phyloP scores from a whole-genome alignment of 1,140 invertebrate genomes.

The Pygmarrhopalites habei region DNA sequence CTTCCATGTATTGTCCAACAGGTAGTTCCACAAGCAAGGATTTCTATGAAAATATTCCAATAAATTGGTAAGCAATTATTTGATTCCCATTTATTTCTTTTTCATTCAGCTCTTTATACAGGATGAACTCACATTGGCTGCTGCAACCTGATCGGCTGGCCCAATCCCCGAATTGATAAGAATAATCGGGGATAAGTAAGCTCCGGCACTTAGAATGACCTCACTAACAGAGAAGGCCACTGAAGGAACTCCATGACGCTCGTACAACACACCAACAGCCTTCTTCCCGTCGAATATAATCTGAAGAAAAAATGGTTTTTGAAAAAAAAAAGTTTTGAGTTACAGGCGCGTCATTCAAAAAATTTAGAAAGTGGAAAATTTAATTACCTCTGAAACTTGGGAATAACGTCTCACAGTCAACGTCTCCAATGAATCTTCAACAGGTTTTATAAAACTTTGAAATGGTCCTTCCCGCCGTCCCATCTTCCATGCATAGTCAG shows the following conservation, averaged over 20 bases:
- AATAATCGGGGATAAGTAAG: slow-evolving; percentile 66
- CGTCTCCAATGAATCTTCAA: slow-evolving; percentile 11
- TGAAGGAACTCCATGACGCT: slow-evolving; percentile 48
- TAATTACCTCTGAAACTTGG: slow-evolving; percentile 23
- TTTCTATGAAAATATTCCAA: slow-evolving; percentile 13
- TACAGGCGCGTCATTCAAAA: neutral
- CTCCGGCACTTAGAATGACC: slow-evolving; percentile 66
- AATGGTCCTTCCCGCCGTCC: neutral
- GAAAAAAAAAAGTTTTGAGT: neutral
- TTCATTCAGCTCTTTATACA: neutral
- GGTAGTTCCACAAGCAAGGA: slow-evolving; percentile 43
- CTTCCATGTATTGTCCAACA: slow-evolving; percentile 43
- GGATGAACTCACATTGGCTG: slow-evolving; percentile 1
- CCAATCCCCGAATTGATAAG: slow-evolving; percentile 35
- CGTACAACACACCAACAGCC: slow-evolving; percentile 57
- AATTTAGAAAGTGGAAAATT: neutral
- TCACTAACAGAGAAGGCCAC: slow-evolving; percentile 58
- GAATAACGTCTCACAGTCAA: slow-evolving; percentile 23
- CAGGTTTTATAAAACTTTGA: slow-evolving; percentile 18
- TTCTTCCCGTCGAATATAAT: slow-evolving; percentile 25
- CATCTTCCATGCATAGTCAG: neutral
- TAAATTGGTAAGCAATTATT: no score
- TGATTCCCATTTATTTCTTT: neutral
- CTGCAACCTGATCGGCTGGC: slow-evolving; percentile 22
- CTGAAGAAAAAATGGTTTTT: neutral